Conservation (phyloP, 2,797 vertebrate species). For the Vireo griseus region DNA sequence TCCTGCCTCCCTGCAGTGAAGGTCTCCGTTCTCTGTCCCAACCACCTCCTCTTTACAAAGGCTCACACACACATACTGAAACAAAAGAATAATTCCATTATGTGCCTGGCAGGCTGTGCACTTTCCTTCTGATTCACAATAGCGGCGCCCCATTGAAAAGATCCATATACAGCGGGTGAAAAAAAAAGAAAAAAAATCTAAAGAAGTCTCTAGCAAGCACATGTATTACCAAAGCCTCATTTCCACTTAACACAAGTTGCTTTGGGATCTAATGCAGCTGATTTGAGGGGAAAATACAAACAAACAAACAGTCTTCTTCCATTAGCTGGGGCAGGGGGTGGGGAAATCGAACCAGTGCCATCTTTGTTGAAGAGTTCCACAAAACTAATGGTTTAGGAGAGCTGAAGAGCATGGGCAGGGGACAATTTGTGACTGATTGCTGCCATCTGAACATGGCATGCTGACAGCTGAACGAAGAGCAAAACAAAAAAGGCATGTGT, state of each 20-base stretch:
- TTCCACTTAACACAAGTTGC: conserved; percentile 26
- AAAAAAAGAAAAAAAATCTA: not conserved
- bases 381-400: conserved; percentile 13
- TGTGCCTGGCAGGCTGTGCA: not conserved
- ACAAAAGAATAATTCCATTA: conserved; percentile 30
- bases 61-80: not conserved
- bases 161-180: not conserved
- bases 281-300: conserved; percentile 9
- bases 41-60: conserved; percentile 27
- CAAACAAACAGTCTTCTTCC: conserved; percentile 4
- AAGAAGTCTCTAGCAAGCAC: not conserved
- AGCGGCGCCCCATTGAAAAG: not conserved
- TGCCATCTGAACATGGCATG: conserved; percentile 13
- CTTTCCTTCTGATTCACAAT: not conserved
- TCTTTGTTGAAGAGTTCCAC: not conserved
- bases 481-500: conserved; percentile 24
- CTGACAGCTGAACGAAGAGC: conserved; percentile 8
- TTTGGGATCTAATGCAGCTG: conserved; percentile 13
- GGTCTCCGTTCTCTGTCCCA: not conserved
- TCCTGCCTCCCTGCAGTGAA: not conserved
- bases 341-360: not conserved
- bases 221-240: not conserved
- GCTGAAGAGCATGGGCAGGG: not conserved
- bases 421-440: conserved; percentile 23
- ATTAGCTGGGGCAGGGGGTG: not conserved